phyloP scores from a whole-genome alignment of 1,140 invertebrate species.

The Drosophila pruinosa region DNA sequence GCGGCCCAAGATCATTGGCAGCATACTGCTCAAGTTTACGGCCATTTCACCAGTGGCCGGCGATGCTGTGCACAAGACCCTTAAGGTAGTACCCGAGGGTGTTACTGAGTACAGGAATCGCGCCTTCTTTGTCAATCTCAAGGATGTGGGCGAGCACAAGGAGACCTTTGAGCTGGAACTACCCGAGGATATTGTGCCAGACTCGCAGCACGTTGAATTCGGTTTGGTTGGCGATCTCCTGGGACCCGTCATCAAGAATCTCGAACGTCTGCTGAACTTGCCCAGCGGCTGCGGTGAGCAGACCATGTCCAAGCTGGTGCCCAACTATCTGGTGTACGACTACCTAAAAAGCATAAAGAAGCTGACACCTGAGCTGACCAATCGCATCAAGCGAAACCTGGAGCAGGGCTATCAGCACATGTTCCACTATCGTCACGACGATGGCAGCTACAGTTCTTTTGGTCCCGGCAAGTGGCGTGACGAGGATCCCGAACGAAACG shows the following conservation, averaged over 20 bases:
- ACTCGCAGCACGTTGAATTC: constrained; percentile 88
- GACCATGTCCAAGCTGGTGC: constrained; percentile 96
- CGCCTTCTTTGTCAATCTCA: constrained; percentile 90
- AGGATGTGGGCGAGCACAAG: constrained; percentile 84
- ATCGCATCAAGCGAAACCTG: constrained; percentile 89
- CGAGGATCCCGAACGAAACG: constrained; percentile 83
- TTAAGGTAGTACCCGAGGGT: constrained; percentile 91
- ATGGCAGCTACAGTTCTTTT: constrained; percentile 98
- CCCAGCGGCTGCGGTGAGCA: constrained; percentile 97
- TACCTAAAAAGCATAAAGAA: constrained; percentile 85
- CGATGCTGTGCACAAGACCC: constrained; percentile 88
- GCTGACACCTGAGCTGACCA: constrained; percentile 85
- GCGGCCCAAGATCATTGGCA: constrained; percentile 88
- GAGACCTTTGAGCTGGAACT: constrained; percentile 87
- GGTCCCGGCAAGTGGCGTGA: constrained; percentile 84
- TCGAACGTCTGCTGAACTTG: constrained; percentile 90
- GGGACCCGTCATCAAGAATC: constrained; percentile 89
- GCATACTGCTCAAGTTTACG: constrained; percentile 89
- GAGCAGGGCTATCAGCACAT: constrained; percentile 97
- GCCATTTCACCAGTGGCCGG: constrained; percentile 88
- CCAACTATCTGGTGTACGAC: constrained; percentile 93
- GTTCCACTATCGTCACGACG: constrained; percentile 92
- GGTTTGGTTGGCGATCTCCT: constrained; percentile 90
- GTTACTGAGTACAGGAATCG: constrained; percentile 90
- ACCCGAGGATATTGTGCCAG: constrained; percentile 88